These are phyloP conservation scores for Columba livia DNA, from an alignment of 2,113 vertebrate species.

Conservation along the genomic window DNA sequence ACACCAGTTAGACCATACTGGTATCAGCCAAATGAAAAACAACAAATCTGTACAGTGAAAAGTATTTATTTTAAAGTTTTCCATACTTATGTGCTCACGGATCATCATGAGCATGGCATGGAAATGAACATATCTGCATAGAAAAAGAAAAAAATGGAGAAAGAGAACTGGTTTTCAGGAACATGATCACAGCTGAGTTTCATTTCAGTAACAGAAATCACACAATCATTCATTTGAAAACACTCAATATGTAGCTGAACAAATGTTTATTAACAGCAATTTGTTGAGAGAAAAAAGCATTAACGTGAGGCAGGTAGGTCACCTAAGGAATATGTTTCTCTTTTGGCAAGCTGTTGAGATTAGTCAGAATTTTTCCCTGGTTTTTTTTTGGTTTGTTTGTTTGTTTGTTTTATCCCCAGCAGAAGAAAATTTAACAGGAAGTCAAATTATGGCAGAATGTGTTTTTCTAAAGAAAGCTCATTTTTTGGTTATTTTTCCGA, in stretches of 20 bases:
- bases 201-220: background rate
- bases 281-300: conserved; percentile 5
- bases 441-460: background rate
- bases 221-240: conserved; percentile 6
- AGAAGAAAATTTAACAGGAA: background rate
- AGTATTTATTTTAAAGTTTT: background rate
- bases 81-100: background rate
- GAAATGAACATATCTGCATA: background rate
- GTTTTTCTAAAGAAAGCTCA: background rate
- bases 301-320: conserved; percentile 19
- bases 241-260: conserved; percentile 8
- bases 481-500: background rate
- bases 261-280: conserved; percentile 41
- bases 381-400: background rate
- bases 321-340: conserved; percentile 31
- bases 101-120: background rate
- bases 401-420: background rate
- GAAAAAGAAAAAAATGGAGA: background rate
- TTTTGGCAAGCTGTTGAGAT: conserved; percentile 24
- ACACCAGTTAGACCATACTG: background rate
- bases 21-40: background rate
- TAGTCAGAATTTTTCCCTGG: background rate
- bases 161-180: background rate
- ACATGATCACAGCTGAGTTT: background rate
- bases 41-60: background rate